Evolutionary conservation across 1,140 invertebrate genomes (phyloP).

Genomic region (Hirudo medicinalis): DNA sequence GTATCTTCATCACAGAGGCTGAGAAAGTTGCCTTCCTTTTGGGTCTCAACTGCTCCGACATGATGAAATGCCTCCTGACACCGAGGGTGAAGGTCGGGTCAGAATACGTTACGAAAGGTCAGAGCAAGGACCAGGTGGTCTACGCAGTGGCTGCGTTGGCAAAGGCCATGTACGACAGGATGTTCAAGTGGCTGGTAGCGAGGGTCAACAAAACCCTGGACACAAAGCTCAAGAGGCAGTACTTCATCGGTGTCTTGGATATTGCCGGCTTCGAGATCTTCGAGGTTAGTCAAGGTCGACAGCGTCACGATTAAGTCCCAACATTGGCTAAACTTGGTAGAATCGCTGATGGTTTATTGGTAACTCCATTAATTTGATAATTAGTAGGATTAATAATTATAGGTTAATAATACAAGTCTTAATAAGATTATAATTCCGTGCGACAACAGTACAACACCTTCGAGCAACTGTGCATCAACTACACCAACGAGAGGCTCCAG

Average conservation of each 20-base stretch:
- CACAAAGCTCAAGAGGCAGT: conserved; percentile 91
- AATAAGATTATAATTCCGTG: not conserved
- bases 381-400: too few species aligned
- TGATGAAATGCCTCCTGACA: conserved; percentile 48
- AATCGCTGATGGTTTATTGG: too few species aligned
- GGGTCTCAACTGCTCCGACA: conserved; percentile 48
- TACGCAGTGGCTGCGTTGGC: conserved; percentile 91
- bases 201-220: conserved; percentile 97
- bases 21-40: conserved; percentile 79
- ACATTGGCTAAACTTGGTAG: too few species aligned
- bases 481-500: conserved; percentile 98
- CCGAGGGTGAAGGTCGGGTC: conserved; percentile 57
- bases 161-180: conserved; percentile 88
- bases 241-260: conserved; percentile 99
- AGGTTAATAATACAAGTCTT: too few species aligned
- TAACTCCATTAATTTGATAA: too few species aligned
- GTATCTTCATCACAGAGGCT: conserved; percentile 55
- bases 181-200: conserved; percentile 93
- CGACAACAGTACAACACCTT: conserved; percentile 77
- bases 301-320: too few species aligned
- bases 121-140: conserved; percentile 82
- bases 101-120: conserved; percentile 94
- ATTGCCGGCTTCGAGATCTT: conserved; percentile 99
- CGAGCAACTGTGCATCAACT: conserved; percentile 99
- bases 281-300: conserved; percentile 53